A percentile compares a stretch with the other conserved stretches of the same genome.
Evolutionary conservation across 2,113 vertebrate species (phyloP).

Genomic region (Bothrops jararaca): DNA sequence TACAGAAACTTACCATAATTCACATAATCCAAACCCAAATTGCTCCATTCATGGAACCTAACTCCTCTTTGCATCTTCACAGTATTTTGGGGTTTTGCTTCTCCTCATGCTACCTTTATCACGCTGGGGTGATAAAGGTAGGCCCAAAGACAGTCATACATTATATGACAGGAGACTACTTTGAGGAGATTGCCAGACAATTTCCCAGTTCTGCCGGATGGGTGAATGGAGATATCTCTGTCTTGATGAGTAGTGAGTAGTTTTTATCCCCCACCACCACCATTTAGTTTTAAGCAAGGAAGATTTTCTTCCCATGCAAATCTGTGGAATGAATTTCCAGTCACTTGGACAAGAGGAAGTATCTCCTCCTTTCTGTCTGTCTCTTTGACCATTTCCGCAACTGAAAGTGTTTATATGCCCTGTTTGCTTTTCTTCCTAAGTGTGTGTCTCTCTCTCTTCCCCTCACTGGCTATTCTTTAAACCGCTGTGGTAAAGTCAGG

Average conservation of each 20-base stretch:
- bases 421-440: not conserved
- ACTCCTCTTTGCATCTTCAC: not conserved
- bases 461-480: not conserved
- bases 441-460: not conserved
- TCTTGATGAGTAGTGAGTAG: not conserved
- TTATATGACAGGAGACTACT: not conserved
- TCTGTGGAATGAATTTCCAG: not conserved
- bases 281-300: not conserved
- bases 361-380: not conserved
- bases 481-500: not conserved
- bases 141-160: not conserved
- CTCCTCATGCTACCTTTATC: not conserved
- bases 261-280: not conserved
- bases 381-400: not conserved
- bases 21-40: not conserved
- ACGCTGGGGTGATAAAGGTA: not conserved
- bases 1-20: not conserved
- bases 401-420: not conserved
- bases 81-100: not conserved
- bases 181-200: not conserved
- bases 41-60: not conserved
- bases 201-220: not conserved
- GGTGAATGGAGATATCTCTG: not conserved
- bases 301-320: not conserved
- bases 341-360: not conserved